These are phyloP conservation scores for Tetrapedia diversipes DNA, from an alignment of 2,888 invertebrate species.

Conservation along the genomic window DNA sequence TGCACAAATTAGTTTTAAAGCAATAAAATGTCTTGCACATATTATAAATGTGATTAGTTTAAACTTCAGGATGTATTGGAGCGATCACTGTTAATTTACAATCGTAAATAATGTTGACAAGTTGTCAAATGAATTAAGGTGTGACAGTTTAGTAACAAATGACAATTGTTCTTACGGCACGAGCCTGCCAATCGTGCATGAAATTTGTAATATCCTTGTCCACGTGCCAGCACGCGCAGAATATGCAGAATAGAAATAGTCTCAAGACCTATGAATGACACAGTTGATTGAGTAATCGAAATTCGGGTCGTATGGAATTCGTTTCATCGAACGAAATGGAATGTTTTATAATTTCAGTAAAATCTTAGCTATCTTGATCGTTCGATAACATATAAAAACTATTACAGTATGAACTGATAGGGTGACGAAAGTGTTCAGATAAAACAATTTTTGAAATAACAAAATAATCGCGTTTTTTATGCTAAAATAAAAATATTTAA, in stretches of 20 bases:
- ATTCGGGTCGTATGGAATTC: neutral
- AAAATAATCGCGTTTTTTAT: too few species aligned
- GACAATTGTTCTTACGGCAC: neutral
- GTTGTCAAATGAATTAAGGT: neutral
- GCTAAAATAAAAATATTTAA: too few species aligned
- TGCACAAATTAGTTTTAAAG: too few species aligned
- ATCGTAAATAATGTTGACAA: neutral
- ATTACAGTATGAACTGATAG: too few species aligned
- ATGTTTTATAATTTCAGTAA: neutral
- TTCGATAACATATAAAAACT: neutral
- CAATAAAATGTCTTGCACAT: too few species aligned
- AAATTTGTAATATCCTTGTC: neutral
- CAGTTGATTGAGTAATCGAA: neutral
- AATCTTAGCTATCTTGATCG: neutral
- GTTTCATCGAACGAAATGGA: neutral
- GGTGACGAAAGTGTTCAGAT: too few species aligned
- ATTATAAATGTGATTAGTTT: too few species aligned
- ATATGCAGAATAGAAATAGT: conserved; percentile 5
- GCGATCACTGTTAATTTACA: neutral
- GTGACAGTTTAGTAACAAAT: neutral
- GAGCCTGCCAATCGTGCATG: neutral
- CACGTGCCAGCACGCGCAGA: conserved; percentile 1
- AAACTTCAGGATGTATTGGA: neutral
- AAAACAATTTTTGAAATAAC: too few species aligned
- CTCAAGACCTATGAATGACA: conserved; percentile 12